Conservation (phyloP, 2,888 invertebrate species). For the Aplocera efformata region DNA sequence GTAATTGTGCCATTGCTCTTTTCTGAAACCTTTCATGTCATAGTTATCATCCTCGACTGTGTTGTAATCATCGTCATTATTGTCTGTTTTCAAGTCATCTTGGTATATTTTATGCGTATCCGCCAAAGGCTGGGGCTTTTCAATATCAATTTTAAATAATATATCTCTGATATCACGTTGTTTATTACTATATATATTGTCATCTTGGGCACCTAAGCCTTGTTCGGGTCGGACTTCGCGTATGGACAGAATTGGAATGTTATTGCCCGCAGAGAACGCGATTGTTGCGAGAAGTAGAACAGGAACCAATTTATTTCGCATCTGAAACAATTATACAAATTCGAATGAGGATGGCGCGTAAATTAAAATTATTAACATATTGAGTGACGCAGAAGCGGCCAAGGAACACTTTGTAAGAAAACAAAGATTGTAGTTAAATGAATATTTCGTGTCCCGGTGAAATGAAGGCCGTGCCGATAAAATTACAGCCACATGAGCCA, state of each 20-base stretch:
- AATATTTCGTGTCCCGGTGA: no score
- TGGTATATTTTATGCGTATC: slow-evolving; percentile 10
- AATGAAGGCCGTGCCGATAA: no score
- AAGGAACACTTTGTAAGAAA: no score
- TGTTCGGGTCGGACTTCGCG: slow-evolving; percentile 45
- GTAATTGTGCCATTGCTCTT: slow-evolving; percentile 71
- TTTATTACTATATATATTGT: slow-evolving; percentile 63
- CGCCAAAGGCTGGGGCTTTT: slow-evolving; percentile 27
- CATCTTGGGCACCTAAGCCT: slow-evolving; percentile 48
- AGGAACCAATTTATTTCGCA: slow-evolving; percentile 55
- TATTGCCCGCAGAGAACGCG: slow-evolving; percentile 63
- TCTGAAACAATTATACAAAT: slow-evolving; percentile 54
- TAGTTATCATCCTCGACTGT: slow-evolving; percentile 40
- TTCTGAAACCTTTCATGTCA: slow-evolving; percentile 57
- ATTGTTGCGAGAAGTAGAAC: slow-evolving; percentile 57
- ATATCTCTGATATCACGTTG: slow-evolving; percentile 47
- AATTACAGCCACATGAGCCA: no score
- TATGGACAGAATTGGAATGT: slow-evolving; percentile 54
- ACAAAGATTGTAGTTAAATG: no score
- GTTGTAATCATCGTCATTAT: slow-evolving; percentile 7
- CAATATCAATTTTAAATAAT: slow-evolving; percentile 45
- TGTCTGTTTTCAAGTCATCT: slow-evolving; percentile 3
- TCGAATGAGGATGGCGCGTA: not conserved
- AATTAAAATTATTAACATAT: slow-evolving; percentile 3
- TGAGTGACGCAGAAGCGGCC: no score